Base-by-base conservation (phyloP, 2,888 invertebrate species). In the Tiphia femorata region DNA sequence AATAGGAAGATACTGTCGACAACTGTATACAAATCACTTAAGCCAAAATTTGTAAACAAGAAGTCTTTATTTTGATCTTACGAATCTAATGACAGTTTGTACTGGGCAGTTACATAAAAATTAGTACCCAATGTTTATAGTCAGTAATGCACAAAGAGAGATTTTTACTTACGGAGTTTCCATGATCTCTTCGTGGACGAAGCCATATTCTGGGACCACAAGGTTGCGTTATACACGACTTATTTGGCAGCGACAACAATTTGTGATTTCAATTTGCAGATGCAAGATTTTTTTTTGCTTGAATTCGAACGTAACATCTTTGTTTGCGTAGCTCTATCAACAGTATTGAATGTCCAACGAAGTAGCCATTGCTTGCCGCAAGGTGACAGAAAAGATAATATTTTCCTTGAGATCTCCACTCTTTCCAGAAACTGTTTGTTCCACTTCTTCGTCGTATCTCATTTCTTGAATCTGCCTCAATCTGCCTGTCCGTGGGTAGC, bases 81-180 rank as follows among this genome's bases (percentile, higher is more conserved):
- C n/a, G n/a, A n/a, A n/a, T n/a, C n/a, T n/a, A 21, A 40, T 21
- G 6, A 2, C 40, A 21, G 19, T 40, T 40, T 37, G 37, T 8
- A 37, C 4, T 37, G 10, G 8, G 4, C 1, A 37, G 19, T 23
- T 44, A 56, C n/a, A 20, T n/a, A 30, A 41, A 42, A 61, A 48
- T 43, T 21, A 16, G 16, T 20, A 29, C 19, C 27, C 21, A 33
- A 33, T 14, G 12, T 23, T 30, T 29, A 12, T 41, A 21, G 42
- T 7, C 12, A n/a, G n/a, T n/a, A n/a, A n/a, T n/a, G n/a, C n/a
- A n/a, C 16, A 29, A 47, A 8, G 16, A 30, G 62, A 55, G 58
- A 44, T 37, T 53, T 40, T 50, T 49, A 90, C 93, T 87, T 88
- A 93, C 93, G 92, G 73, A 93, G 87, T 87, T 92, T 92, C 92